These are phyloP conservation scores for Aphelocoma coerulescens DNA, from an alignment of 2,113 vertebrate genomes.

Conservation along the genomic window DNA sequence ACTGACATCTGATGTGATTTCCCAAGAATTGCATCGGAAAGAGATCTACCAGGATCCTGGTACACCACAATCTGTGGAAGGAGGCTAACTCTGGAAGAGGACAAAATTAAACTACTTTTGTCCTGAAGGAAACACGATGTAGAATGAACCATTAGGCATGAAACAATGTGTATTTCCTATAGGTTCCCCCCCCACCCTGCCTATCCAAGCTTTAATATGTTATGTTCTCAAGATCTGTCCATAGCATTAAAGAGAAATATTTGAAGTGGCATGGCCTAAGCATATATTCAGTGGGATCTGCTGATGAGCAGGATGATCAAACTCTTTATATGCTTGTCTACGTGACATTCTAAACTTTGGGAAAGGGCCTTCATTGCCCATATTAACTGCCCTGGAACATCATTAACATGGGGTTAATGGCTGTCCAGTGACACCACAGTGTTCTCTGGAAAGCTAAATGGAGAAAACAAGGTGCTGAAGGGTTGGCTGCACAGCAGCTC, in stretches of 20 bases:
- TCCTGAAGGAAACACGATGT: not conserved
- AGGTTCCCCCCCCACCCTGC: not conserved
- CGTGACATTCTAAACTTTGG: not conserved
- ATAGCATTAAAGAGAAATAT: not conserved
- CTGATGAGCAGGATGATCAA: not conserved
- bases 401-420: accelerated
- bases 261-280: not conserved
- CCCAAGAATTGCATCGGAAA: not conserved
- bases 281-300: not conserved
- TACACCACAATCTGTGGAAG: slow-evolving; percentile 35
- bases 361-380: not conserved
- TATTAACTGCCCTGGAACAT: not conserved
- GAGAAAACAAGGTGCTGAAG: not conserved
- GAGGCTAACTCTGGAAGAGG: not conserved
- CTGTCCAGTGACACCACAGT: not conserved
- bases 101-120: slow-evolving; percentile 9
- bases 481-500: not conserved
- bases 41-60: not conserved
- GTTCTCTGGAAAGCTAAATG: not conserved
- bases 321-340: not conserved
- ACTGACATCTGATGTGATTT: slow-evolving; percentile 11
- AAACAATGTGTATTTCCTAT: slow-evolving; percentile 45
- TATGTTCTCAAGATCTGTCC: not conserved
- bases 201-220: not conserved
- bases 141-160: not conserved